A percentile compares a stretch with the other conserved stretches of the same genome.
These are phyloP conservation scores for Eulemur macaco DNA, from an alignment of 2,113 vertebrate species.

Conservation along the genomic window DNA sequence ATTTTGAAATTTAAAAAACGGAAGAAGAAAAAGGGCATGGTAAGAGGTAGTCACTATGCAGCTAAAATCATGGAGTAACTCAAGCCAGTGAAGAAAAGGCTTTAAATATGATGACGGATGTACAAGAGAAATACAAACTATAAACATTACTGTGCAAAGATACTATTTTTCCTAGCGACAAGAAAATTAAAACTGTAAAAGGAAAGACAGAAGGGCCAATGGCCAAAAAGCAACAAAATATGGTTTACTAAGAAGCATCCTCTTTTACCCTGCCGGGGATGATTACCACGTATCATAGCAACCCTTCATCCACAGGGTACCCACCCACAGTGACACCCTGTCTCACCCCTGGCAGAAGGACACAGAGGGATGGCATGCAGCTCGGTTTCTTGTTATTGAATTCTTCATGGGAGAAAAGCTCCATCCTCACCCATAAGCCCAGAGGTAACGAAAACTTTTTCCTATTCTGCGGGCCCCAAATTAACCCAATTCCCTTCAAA, in stretches of 20 bases:
- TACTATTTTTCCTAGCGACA: not conserved
- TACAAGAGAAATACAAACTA: not conserved
- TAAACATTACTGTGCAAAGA: not conserved
- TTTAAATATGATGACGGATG: not conserved
- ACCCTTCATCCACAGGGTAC: not conserved
- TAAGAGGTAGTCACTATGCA: not conserved
- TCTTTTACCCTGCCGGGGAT: not conserved
- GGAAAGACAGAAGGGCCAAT: not conserved
- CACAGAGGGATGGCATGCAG: not conserved
- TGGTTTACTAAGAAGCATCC: not conserved
- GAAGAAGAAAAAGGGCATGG: not conserved
- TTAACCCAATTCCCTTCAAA: not conserved
- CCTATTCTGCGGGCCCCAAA: not conserved
- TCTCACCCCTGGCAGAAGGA: not conserved
- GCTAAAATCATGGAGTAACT: not conserved
- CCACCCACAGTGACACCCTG: not conserved
- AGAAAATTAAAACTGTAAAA: constrained; percentile 28
- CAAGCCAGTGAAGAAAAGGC: not conserved
- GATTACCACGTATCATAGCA: not conserved
- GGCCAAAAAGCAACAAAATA: not conserved
- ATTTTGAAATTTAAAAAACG: not conserved
- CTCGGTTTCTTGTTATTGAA: not conserved
- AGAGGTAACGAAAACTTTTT: not conserved
- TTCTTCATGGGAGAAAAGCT: not conserved
- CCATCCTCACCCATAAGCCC: not conserved